Conservation (phyloP, 2,797 vertebrate species). For the Nannoperca australis region DNA sequence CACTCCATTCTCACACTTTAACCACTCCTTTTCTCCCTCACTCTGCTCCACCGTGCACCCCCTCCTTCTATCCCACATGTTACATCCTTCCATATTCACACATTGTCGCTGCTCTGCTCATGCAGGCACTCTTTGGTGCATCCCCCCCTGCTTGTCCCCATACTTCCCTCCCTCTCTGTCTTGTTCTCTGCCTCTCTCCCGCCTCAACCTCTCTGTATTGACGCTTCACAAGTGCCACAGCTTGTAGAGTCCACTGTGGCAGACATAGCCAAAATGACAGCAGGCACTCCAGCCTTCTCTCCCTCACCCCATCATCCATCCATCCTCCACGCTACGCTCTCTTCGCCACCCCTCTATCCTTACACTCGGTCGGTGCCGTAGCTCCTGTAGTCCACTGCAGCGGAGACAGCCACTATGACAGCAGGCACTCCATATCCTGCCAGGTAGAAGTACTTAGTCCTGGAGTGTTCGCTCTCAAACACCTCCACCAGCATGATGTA, state of each 20-base stretch:
- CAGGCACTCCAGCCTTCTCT: slow-evolving; percentile 64
- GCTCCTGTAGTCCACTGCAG: slow-evolving; percentile 96
- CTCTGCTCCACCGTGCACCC: slow-evolving; percentile 38
- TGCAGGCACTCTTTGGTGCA: slow-evolving; percentile 58
- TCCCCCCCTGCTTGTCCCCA: slow-evolving; percentile 48
- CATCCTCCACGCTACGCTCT: slow-evolving; percentile 33
- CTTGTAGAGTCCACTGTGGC: slow-evolving; percentile 66
- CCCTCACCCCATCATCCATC: slow-evolving; percentile 44
- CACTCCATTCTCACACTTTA: slow-evolving; percentile 46
- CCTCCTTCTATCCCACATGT: slow-evolving; percentile 41
- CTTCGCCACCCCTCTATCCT: slow-evolving; percentile 76
- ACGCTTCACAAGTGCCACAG: slow-evolving; percentile 74
- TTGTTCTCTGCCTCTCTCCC: slow-evolving; percentile 46
- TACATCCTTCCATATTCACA: slow-evolving; percentile 77
- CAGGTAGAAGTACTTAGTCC: slow-evolving; percentile 97
- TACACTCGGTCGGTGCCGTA: slow-evolving; percentile 99
- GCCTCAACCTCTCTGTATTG: slow-evolving; percentile 67
- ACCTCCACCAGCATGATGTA: slow-evolving; percentile 99
- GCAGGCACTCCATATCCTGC: slow-evolving; percentile 97
- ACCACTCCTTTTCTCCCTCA: slow-evolving; percentile 45
- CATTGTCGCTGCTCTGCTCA: slow-evolving; percentile 63
- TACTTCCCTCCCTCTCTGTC: slow-evolving; percentile 34
- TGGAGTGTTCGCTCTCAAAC: slow-evolving; percentile 97
- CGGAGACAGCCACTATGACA: slow-evolving; percentile 95
- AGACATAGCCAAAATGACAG: slow-evolving; percentile 76